phyloP scores from a whole-genome alignment of 2,888 invertebrate genomes.

The Lepidonotus clava region DNA sequence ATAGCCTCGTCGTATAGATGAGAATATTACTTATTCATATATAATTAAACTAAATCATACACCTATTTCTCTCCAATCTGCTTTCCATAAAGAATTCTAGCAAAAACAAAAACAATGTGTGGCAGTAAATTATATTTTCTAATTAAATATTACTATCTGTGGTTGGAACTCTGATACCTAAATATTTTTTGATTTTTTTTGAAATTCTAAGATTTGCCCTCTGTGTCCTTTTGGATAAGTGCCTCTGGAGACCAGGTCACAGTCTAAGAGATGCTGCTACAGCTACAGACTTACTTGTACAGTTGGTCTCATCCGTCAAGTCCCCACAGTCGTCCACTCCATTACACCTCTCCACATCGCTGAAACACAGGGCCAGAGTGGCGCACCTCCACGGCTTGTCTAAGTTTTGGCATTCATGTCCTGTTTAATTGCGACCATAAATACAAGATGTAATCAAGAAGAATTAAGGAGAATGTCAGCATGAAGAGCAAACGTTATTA shows the following conservation, averaged over 20 bases:
- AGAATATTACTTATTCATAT: not conserved
- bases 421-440: too few species aligned
- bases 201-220: not conserved
- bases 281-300: slow-evolving; percentile 30
- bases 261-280: not conserved
- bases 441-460: too few species aligned
- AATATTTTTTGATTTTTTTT: not conserved
- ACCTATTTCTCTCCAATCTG: not conserved
- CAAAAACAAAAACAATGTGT: not conserved
- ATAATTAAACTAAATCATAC: not conserved
- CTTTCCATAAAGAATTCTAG: not conserved
- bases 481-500: too few species aligned
- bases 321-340: slow-evolving; percentile 32
- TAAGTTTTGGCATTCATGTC: not conserved
- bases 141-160: not conserved
- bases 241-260: not conserved
- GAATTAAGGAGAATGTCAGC: too few species aligned
- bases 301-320: slow-evolving; percentile 48
- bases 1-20: not conserved
- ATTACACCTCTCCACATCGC: slow-evolving; percentile 23
- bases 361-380: slow-evolving; percentile 30
- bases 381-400: slow-evolving; percentile 10
- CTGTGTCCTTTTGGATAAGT: not conserved
- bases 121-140: too few species aligned
- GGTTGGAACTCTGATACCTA: not conserved